These are phyloP conservation scores for Formica selysi DNA, from an alignment of 1,140 invertebrate species.

Conservation along the genomic window DNA sequence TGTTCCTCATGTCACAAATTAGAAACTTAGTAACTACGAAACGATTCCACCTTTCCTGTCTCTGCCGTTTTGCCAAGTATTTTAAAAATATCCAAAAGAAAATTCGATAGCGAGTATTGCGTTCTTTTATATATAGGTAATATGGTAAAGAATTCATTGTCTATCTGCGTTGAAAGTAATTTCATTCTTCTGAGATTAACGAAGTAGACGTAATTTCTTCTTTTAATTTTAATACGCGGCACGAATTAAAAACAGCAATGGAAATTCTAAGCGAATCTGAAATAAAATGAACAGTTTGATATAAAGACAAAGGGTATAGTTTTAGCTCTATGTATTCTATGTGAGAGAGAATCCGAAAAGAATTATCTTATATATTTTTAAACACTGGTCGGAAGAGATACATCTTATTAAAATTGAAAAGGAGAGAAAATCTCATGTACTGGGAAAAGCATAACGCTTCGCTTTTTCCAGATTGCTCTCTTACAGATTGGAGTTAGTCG, in stretches of 20 bases:
- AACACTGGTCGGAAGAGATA: background rate
- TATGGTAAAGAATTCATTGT: background rate
- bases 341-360: background rate
- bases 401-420: constrained; percentile 11
- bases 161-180: background rate
- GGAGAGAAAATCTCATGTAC: background rate
- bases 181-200: constrained; percentile 25
- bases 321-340: background rate
- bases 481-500: background rate
- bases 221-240: constrained; percentile 20
- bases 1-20: constrained; percentile 12
- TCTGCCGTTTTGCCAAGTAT: background rate
- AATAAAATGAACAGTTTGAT: constrained; percentile 15
- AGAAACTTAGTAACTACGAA: constrained; percentile 11
- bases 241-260: background rate
- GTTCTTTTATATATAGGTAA: too few relatives aligned
- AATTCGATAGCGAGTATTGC: background rate
- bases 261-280: background rate
- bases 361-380: background rate
- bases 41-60: background rate
- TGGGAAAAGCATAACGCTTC: background rate
- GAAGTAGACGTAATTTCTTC: constrained; percentile 1
- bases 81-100: background rate
- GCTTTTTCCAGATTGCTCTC: constrained; percentile 3
- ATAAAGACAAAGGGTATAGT: background rate